Evolutionary conservation across 2,797 vertebrate species (phyloP).

Genomic region (Delichon dasypus): DNA sequence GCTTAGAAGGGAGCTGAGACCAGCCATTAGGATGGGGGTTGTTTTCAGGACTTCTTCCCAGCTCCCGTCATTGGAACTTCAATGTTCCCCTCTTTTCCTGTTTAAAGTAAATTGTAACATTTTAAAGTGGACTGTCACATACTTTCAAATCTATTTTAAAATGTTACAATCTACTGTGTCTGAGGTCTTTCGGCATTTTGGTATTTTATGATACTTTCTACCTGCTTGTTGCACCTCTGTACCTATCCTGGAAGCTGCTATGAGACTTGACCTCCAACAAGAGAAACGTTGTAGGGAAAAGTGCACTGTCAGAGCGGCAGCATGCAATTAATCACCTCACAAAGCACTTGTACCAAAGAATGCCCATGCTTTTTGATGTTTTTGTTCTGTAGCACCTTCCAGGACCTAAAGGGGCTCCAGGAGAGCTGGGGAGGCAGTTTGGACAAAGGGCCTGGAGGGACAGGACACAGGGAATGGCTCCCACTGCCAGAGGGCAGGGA

Average conservation of each 20-base stretch:
- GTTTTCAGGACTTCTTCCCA: not conserved
- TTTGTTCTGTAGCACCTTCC: not conserved
- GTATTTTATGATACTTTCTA: not conserved
- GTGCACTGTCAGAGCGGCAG: not conserved
- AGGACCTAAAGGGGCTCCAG: not conserved
- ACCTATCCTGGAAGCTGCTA: fast-evolving
- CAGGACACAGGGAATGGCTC: not conserved
- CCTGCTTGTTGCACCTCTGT: not conserved
- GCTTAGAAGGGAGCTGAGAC: not conserved
- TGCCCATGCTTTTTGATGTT: fast-evolving
- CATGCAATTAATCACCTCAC: fast-evolving
- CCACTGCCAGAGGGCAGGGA: not conserved
- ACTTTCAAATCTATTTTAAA: not conserved
- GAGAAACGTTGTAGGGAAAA: not conserved
- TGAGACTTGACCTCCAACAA: not conserved
- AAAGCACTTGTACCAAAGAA: not conserved
- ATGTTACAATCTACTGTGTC: not conserved
- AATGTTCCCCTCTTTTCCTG: not conserved
- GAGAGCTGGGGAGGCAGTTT: not conserved
- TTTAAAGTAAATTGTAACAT: not conserved
- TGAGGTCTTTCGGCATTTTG: not conserved
- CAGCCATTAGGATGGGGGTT: not conserved
- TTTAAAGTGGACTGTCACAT: not conserved
- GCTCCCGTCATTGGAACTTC: not conserved
- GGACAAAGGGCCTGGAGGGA: not conserved